phyloP scores from a whole-genome alignment of 2,113 vertebrate species.

The Rafetus swinhoei region DNA sequence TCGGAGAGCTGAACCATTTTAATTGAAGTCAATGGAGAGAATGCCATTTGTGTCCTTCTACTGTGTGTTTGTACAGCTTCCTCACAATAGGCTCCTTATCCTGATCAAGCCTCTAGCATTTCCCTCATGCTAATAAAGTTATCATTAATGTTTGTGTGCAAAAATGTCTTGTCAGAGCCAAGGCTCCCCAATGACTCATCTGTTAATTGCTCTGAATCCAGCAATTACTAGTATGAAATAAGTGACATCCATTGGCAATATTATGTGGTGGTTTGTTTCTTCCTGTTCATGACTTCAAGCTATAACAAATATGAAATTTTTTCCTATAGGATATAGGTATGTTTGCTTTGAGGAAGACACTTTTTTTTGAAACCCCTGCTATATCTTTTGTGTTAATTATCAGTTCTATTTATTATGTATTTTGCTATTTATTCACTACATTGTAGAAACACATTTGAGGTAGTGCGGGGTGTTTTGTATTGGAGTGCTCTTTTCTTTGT shows the following conservation, averaged over 20 bases:
- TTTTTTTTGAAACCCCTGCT: not conserved
- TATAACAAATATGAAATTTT: not conserved
- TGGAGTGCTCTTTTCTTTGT: slow-evolving; percentile 5
- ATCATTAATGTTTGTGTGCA: rapidly evolving
- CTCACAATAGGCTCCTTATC: not conserved
- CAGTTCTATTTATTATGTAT: not conserved
- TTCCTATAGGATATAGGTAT: not conserved
- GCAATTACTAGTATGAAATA: not conserved
- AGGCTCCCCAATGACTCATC: not conserved
- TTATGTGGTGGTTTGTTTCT: not conserved
- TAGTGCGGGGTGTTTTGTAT: not conserved
- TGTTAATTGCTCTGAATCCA: not conserved
- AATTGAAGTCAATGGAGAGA: not conserved
- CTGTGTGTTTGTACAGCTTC: not conserved
- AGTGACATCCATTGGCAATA: not conserved
- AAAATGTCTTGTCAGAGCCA: not conserved
- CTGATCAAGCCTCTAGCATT: not conserved
- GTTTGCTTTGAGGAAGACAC: not conserved
- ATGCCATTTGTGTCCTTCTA: not conserved
- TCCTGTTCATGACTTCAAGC: not conserved
- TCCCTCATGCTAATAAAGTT: not conserved
- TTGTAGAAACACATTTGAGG: not conserved
- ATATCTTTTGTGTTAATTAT: not conserved
- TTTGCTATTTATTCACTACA: not conserved
- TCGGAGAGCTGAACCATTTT: not conserved